Base-by-base conservation (phyloP, 2,797 vertebrate species). In the Xenops minutus region DNA sequence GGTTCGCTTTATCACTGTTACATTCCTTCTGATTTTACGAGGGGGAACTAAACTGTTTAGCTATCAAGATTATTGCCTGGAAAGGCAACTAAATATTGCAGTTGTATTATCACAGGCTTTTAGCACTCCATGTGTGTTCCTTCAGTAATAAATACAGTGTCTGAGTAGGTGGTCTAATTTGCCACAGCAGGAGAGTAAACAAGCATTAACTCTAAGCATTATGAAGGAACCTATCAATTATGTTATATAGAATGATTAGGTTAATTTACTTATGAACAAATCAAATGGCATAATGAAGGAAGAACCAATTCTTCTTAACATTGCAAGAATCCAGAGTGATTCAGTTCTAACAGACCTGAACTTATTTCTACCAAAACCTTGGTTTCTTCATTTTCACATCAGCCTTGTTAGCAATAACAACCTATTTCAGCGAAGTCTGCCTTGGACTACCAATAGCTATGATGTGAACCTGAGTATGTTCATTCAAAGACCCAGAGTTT, bases 81-180 rank as follows among this genome's bases (percentile, higher is more conserved):
- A 73, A 96, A 93, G 48, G 69, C 82, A 81, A 44, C 52, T 59
- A 46, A 85, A 85, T 80, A 67, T 67, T 88, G 51, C 29, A 30
- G 64, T 83, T 89, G 36, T 78, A 26, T 75, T 80, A 78, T 75
- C 0, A 1, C 36, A 83, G 83, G 55, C 85, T 85, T 88, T 81
- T 89, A 91, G 91, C 52, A 85, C 73, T 89, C 93, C 32, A 12
- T 79, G 83, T 92, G 90, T 88, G 79, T 85, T 92, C 67, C 52
- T 91, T 78, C 61, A 85, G 62, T 69, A 92, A 92, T 73, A 93
- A 93, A 90, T 75, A 78, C 30, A 69, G 64, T 4, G 2, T 86
- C 51, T 87, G 95, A 95, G 94, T 93, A 91, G 95, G 93, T 96
- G 90, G 92, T 90, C 91, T 96, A 85, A 95, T 96, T 94, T 93